phyloP scores from a whole-genome alignment of 2,113 vertebrate species.

The Mohoua ochrocephala region DNA sequence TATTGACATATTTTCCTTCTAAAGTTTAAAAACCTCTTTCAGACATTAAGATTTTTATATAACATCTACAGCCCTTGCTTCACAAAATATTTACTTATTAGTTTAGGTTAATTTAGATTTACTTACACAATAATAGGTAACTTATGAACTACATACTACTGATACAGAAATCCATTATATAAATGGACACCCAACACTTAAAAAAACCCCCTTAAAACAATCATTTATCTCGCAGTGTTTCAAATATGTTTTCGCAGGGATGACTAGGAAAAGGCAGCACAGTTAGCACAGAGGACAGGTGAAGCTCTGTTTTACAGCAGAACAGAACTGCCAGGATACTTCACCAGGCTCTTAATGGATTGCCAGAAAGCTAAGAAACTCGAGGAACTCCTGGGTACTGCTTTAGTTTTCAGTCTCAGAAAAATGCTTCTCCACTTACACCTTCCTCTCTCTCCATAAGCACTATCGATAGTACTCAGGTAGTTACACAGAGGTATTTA shows the following conservation, averaged over 20 bases:
- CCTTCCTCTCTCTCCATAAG: not conserved
- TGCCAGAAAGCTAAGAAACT: not conserved
- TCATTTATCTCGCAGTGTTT: not conserved
- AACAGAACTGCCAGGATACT: not conserved
- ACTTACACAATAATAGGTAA: not conserved
- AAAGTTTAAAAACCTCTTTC: not conserved
- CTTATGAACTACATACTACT: not conserved
- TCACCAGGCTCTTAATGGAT: not conserved
- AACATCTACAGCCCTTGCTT: not conserved
- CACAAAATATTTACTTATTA: not conserved
- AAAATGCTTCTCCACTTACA: not conserved
- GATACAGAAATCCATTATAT: fast-evolving
- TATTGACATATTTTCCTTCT: not conserved
- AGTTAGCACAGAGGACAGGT: not conserved
- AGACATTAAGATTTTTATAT: not conserved
- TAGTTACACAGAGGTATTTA: not conserved
- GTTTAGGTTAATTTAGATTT: not conserved
- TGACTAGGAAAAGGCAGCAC: not conserved
- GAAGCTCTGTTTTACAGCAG: not conserved
- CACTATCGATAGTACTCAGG: not conserved
- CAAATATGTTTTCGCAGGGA: not conserved
- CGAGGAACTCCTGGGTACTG: not conserved
- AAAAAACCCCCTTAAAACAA: not conserved
- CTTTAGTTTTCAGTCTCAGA: not conserved
- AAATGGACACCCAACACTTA: not conserved